phyloP scores from a whole-genome alignment of 2,888 invertebrate genomes.

The Aleiodes leptofemur region DNA sequence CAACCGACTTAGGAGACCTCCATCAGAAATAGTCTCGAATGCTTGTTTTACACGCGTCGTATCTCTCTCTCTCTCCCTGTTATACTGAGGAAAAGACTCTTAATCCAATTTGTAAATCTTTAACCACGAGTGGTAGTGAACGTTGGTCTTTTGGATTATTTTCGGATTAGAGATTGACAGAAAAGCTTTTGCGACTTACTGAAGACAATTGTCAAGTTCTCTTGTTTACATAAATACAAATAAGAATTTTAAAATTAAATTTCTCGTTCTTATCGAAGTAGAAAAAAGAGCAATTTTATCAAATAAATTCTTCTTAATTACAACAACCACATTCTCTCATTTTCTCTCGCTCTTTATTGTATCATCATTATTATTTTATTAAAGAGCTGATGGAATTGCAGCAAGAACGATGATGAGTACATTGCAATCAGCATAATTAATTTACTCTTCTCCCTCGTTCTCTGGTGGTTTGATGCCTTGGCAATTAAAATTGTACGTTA shows the following conservation, averaged over 20 bases:
- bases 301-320: constrained; percentile 48
- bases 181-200: neutral
- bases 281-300: constrained; percentile 46
- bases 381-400: constrained; percentile 15
- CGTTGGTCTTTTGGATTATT: constrained; percentile 14
- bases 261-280: constrained; percentile 44
- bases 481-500: constrained; percentile 72
- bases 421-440: constrained; percentile 38
- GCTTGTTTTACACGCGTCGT: constrained; percentile 64
- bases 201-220: neutral
- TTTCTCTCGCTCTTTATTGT: neutral
- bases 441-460: neutral
- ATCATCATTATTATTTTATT: constrained; percentile 22
- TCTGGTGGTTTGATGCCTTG: constrained; percentile 10
- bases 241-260: neutral
- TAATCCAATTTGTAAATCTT: constrained; percentile 71
- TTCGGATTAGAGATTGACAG: neutral
- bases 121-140: neutral
- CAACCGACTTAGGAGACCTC: constrained; percentile 48
- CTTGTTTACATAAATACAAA: constrained; percentile 30
- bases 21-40: constrained; percentile 51
- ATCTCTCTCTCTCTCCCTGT: constrained; percentile 46
- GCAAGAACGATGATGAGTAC: neutral
- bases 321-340: constrained; percentile 39
- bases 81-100: constrained; percentile 46